These are phyloP conservation scores for Pheosia tremula DNA, from an alignment of 2,888 invertebrate genomes.

Conservation along the genomic window DNA sequence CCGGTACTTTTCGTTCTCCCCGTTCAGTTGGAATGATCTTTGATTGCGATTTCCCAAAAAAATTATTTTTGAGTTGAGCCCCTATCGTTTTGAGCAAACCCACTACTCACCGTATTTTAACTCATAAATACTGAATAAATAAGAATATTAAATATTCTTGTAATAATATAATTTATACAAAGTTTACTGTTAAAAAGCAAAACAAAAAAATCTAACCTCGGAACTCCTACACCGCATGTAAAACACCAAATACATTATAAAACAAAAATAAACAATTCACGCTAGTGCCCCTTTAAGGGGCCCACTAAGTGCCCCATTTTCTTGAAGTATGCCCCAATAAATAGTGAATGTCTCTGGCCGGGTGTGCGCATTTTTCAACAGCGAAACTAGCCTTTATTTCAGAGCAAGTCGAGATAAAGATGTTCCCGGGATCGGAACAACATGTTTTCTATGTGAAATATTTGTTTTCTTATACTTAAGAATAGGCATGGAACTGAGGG, in stretches of 20 bases:
- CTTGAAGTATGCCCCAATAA: conserved; percentile 69
- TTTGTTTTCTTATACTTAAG: conserved; percentile 20
- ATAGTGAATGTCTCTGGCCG: conserved; percentile 50
- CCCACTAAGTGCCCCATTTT: conserved; percentile 60
- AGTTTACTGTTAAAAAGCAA: not conserved
- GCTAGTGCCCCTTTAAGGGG: conserved; percentile 30
- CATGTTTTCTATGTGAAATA: conserved; percentile 29
- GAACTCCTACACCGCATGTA: conserved; percentile 26
- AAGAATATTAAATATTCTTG: no score
- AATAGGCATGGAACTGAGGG: not conserved
- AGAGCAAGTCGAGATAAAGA: conserved; percentile 38
- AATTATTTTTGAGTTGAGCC: no score
- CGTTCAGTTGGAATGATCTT: no score
- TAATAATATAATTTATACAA: no score
- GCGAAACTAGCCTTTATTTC: conserved; percentile 44
- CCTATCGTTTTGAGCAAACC: no score
- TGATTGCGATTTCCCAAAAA: no score
- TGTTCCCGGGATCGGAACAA: conserved; percentile 22
- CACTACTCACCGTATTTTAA: no score
- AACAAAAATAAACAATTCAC: conserved; percentile 54
- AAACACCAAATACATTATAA: conserved; percentile 43
- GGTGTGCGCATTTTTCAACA: conserved; percentile 58
- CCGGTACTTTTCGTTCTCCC: no score
- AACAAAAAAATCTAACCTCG: conserved; percentile 4
- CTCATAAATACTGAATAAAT: no score